phyloP scores from a whole-genome alignment of 1,140 invertebrate species.

The Panonychus citri region DNA sequence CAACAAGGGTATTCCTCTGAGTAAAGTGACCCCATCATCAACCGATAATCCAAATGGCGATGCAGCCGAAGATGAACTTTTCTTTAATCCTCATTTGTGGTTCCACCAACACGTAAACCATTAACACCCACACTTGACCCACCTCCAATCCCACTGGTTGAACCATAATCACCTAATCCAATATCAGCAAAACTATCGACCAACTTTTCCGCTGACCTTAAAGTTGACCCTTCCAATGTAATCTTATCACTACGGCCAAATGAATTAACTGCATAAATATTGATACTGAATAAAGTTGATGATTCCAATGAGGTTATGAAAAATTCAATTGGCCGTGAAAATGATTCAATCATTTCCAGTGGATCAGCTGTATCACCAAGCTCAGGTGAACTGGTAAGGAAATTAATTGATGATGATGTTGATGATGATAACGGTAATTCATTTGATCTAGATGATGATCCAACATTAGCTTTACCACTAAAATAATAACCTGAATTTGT shows the following conservation, averaged over 20 bases:
- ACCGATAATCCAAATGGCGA: background rate
- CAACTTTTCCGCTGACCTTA: conserved; percentile 7
- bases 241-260: conserved; percentile 4
- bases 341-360: background rate
- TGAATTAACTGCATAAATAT: conserved; percentile 6
- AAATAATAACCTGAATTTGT: too few relatives aligned
- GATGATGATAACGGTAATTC: background rate
- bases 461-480: too few relatives aligned
- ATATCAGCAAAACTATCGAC: background rate
- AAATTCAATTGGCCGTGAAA: background rate
- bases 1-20: background rate
- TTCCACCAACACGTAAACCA: too few relatives aligned
- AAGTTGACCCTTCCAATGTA: conserved; percentile 1
- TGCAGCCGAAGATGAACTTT: background rate
- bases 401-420: background rate
- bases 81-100: too few relatives aligned
- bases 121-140: too few relatives aligned
- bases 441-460: background rate
- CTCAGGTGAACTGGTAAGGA: too few relatives aligned
- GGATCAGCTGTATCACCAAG: too few relatives aligned
- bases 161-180: background rate
- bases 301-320: conserved; percentile 1
- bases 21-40: background rate
- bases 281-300: conserved; percentile 2
- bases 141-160: too few relatives aligned